Evolutionary conservation across 2,113 vertebrate species (phyloP), one percentile per base, ranked within the genome.

Genomic region (Cyrtonyx montezumae): DNA sequence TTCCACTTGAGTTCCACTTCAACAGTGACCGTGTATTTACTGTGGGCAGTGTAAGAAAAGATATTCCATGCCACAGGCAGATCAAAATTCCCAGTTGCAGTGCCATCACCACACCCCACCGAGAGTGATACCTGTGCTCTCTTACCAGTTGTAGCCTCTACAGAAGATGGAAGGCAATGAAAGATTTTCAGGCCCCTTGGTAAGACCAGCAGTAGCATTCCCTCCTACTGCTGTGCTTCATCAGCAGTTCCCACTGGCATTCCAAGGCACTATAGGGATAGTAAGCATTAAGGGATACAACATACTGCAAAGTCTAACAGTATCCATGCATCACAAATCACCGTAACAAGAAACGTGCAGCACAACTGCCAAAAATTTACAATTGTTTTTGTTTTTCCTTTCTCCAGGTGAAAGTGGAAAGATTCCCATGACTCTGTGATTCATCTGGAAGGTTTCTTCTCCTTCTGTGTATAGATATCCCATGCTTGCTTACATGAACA

Each of bases 321-420:
- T 84, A 70, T 87, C 93, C 67, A 89, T 91, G 87, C 49, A 18
- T 93, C 88, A 93, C 92, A 95, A 88, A 92, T 96, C 92, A 84
- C 77, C 91, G 89, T 95, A 96, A 95, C 79, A 78, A 93, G 92
- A 93, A 93, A 88, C 70, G 92, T 87, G 80, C 0, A 0, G 68
- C 76, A 91, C 40, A 92, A 93, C 84, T 88, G 70, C 77, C 70
- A 91, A 87, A 90, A 95, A 93, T 95, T 94, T 92, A 51, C 62
- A 91, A 79, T 87, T 81, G 55, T 65, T 81, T 88, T 84, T 74
- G 63, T 61, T 63, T 10, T 23, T 25, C 22, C 4, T 0, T 59
- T 93, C 84, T 94, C 77, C 55, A 91, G 67, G 32, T 89, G 82
- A 79, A 82, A 62, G 2, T 70, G 32, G 25, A 86, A 93, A 83